A percentile compares a stretch with the other conserved stretches of the same genome.
These are phyloP conservation scores for Dromius quadrimaculatus DNA, from an alignment of 2,888 invertebrate genomes.

Conservation along the genomic window DNA sequence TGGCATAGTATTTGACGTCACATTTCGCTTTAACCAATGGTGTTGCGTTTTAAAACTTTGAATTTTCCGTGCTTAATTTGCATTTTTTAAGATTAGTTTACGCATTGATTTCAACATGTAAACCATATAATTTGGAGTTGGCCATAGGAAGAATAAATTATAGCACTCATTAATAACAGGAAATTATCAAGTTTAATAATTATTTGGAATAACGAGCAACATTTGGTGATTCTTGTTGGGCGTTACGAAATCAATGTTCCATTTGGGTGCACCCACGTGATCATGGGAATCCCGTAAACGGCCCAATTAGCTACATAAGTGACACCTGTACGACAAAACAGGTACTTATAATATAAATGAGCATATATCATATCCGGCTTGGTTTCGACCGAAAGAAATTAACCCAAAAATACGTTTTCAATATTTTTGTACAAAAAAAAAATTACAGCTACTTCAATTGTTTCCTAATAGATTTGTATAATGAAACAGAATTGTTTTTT, in stretches of 20 bases:
- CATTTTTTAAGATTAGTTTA: too few relatives aligned
- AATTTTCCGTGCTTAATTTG: too few relatives aligned
- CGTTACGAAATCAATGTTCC: constrained; percentile 29
- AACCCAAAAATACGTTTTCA: neutral
- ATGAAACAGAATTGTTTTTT: constrained; percentile 8
- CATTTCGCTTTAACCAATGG: too few relatives aligned
- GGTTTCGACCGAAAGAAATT: neutral
- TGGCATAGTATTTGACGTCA: too few relatives aligned
- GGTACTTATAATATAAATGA: constrained; percentile 1
- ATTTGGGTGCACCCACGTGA: constrained; percentile 25
- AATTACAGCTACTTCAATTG: too few relatives aligned
- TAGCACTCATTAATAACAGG: constrained; percentile 23
- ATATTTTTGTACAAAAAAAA: too few relatives aligned
- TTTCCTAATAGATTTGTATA: too few relatives aligned
- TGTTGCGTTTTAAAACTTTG: too few relatives aligned
- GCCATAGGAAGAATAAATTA: too few relatives aligned
- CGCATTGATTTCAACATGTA: too few relatives aligned
- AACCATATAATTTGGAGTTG: too few relatives aligned
- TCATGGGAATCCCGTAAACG: constrained; percentile 45
- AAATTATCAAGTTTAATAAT: constrained; percentile 6
- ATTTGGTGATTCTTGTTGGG: constrained; percentile 2
- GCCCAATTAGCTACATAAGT: constrained; percentile 40
- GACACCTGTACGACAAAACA: constrained; percentile 39
- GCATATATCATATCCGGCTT: neutral
- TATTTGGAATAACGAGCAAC: constrained; percentile 23